A percentile compares a stretch with the other conserved stretches of the same genome.
Evolutionary conservation across 2,113 vertebrate genomes (phyloP).

Genomic region (Pollimyrus isidori): DNA sequence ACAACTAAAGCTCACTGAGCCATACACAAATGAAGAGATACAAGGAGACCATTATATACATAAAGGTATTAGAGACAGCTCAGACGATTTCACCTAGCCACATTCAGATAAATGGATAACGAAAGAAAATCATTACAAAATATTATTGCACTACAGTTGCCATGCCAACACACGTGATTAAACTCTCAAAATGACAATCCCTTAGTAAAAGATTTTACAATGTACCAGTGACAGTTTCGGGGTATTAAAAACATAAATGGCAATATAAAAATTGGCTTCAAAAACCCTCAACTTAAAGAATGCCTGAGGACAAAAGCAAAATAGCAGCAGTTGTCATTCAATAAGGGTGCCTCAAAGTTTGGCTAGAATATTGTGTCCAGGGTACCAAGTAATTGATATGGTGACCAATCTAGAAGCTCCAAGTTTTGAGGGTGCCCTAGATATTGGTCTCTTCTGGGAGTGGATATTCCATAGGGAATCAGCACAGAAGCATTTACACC

Average conservation of each 20-base stretch:
- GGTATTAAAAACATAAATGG: not conserved
- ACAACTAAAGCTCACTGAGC: not conserved
- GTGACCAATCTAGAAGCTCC: not conserved
- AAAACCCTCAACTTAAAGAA: not conserved
- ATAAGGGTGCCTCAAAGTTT: not conserved
- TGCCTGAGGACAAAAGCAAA: not conserved
- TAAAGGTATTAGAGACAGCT: not conserved
- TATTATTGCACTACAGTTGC: constrained; percentile 31
- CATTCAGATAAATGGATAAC: constrained; percentile 37
- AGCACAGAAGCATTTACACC: not conserved
- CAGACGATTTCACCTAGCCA: not conserved
- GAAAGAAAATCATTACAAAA: constrained; percentile 27
- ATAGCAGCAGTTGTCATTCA: not conserved
- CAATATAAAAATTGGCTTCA: constrained; percentile 1
- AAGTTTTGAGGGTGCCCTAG: not conserved
- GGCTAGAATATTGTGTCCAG: not conserved
- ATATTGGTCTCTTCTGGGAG: not conserved
- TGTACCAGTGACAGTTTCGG: not conserved
- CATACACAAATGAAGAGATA: constrained; percentile 13
- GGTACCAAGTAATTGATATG: not conserved
- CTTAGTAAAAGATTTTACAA: constrained; percentile 1
- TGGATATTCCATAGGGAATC: not conserved
- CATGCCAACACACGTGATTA: constrained; percentile 20
- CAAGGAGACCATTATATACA: constrained; percentile 28
- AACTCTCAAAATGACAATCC: constrained; percentile 16